A percentile compares a stretch with the other conserved stretches of the same genome.
These are phyloP conservation scores for Halocynthia roretzi DNA, from an alignment of 23 tunicate genomes.

Conservation along the genomic window DNA sequence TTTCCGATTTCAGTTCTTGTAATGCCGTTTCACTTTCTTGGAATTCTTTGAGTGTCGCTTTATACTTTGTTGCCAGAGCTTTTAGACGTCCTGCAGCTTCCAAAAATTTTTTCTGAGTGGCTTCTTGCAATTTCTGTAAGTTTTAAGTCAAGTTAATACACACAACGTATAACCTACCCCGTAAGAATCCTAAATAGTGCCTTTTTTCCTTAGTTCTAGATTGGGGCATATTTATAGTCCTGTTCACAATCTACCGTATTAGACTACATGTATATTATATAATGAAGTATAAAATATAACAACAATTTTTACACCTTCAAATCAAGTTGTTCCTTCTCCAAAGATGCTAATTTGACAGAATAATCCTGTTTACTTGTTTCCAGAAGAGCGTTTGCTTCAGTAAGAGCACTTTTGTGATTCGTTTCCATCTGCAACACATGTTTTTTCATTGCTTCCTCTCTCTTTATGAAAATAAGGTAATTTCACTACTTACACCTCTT, in stretches of 20 bases:
- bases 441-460: conserved; percentile 14
- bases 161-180: too few species aligned
- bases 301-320: too few species aligned
- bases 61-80: conserved; percentile 13
- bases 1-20: too few species aligned
- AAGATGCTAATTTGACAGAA: neutral
- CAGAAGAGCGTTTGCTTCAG: neutral
- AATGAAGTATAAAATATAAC: too few species aligned
- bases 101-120: conserved; percentile 12
- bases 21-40: too few species aligned
- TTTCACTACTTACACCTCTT: too few species aligned
- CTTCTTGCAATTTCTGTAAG: conserved; percentile 3
- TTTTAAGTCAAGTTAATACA: too few species aligned
- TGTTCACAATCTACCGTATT: too few species aligned
- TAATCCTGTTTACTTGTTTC: conserved; percentile 15
- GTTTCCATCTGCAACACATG: conserved; percentile 12
- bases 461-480: neutral
- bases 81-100: conserved; percentile 22
- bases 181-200: too few species aligned
- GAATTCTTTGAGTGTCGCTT: neutral
- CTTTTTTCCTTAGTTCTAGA: too few species aligned
- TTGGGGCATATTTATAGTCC: too few species aligned
- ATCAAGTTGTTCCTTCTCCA: conserved; percentile 15
- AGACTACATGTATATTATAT: too few species aligned
- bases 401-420: neutral